phyloP scores from a whole-genome alignment of 2,113 vertebrate genomes.

The Tychaedon coryphoeus region DNA sequence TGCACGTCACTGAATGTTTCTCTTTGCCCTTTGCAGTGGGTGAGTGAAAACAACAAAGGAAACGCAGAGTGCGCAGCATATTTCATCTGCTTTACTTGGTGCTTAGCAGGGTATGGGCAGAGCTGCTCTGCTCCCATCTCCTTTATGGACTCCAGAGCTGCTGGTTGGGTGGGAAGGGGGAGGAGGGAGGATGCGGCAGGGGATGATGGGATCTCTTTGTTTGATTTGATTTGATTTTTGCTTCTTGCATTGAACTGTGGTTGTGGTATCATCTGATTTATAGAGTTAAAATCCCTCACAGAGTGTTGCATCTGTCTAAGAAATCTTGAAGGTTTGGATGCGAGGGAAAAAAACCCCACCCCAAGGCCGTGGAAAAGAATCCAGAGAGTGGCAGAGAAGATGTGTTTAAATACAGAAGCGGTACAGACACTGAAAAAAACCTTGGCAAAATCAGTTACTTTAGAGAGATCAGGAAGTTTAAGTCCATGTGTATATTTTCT shows the following conservation, averaged over 20 bases:
- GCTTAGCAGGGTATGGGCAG: not conserved
- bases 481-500: constrained; percentile 25
- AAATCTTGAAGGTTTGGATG: not conserved
- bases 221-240: constrained; percentile 57
- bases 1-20: not conserved
- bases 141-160: constrained; percentile 36
- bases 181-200: constrained; percentile 61
- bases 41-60: not conserved
- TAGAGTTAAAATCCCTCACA: not conserved
- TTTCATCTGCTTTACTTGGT: not conserved
- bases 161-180: constrained; percentile 50
- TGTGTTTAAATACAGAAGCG: not conserved
- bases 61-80: not conserved
- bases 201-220: constrained; percentile 70
- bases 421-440: not conserved
- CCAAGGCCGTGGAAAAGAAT: not conserved
- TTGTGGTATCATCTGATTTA: constrained; percentile 30
- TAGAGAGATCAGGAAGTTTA: not conserved
- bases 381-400: not conserved
- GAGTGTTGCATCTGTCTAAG: not conserved
- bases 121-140: not conserved
- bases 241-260: constrained; percentile 47
- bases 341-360: accelerated
- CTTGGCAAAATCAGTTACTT: not conserved
- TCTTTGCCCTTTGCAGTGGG: not conserved